Base-by-base conservation (phyloP, 2,888 invertebrate genomes). In the Panorpa germanica region DNA sequence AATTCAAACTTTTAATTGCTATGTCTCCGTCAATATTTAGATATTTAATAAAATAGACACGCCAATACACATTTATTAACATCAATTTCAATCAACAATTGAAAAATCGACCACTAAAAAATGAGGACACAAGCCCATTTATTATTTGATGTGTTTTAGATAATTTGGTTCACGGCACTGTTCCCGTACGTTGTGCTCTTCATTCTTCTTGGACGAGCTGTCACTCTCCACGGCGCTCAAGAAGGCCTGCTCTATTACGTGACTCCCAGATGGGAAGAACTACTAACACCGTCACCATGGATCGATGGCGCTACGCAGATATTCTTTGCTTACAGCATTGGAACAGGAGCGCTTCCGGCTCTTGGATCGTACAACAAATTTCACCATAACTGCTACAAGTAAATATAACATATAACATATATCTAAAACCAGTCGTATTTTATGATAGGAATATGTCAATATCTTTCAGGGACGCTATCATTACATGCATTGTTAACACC, bases 221-320 rank as follows among this genome's bases (percentile, higher is more conserved):
- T 73, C 28, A 74, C 72, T 1, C 49, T 77, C 37, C 62, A 67
- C 3, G 77, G 77, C 6, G 71, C 76, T 3, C 46, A 45, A 3
- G 56, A 59, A 16, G 77, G 77, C 10, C 59, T 77, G 19, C 47
- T 59, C 32, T 75, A 69, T 49, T 75, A 74, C 50, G 51, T 77
- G 34, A 71, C 64, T 4, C 76, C 76, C 2, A 52, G 59, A 30
- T 63, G 64, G 63, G 52, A 57, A 34, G 55, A 57, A 40, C 49
- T 66, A 10, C 43, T 58, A 22, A 54, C 49, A 7, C 56, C 64
- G 2, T 60, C 55, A 18, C 64, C 65, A 8, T 78, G 77, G 77
- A 70, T 75, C 41, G 76, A 78, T 42, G 77, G 76, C 0, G 73
- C 74, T 1, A 72, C 74, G 3, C 76, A 78, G 48, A 74, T 77